These are phyloP conservation scores for Anas bernieri DNA, from an alignment of 2,797 vertebrate genomes.

Conservation along the genomic window DNA sequence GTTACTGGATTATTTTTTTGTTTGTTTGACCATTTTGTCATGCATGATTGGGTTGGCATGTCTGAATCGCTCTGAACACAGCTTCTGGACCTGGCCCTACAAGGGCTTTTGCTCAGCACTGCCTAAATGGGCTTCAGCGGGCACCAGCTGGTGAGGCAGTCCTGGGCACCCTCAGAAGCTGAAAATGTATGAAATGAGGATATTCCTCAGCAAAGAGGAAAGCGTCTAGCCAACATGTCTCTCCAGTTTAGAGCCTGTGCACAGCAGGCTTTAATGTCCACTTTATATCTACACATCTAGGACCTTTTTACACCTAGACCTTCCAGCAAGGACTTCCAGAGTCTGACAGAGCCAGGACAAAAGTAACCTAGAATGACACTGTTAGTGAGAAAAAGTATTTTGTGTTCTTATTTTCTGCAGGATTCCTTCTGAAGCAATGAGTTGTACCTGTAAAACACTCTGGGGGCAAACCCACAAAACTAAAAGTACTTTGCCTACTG, in stretches of 20 bases:
- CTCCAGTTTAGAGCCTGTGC: not conserved
- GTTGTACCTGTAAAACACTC: not conserved
- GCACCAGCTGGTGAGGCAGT: not conserved
- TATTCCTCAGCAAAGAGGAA: not conserved
- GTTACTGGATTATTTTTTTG: not conserved
- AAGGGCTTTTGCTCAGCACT: not conserved
- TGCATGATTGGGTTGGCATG: not conserved
- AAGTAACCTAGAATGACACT: not conserved
- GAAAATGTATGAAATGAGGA: not conserved
- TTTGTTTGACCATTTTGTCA: not conserved
- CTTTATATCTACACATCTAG: not conserved
- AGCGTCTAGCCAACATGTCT: not conserved
- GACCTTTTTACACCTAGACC: not conserved
- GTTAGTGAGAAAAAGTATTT: not conserved
- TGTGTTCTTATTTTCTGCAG: not conserved
- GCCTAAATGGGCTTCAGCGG: not conserved
- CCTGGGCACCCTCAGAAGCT: not conserved
- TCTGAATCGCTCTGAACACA: not conserved
- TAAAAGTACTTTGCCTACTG: not conserved
- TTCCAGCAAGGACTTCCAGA: not conserved
- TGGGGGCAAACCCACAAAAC: not conserved
- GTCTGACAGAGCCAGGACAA: not conserved
- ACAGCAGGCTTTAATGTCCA: not conserved
- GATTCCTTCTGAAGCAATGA: not conserved
- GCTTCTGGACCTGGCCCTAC: not conserved